These are phyloP conservation scores for Eupithecia dodoneata DNA, from an alignment of 2,888 invertebrate genomes.

Conservation along the genomic window DNA sequence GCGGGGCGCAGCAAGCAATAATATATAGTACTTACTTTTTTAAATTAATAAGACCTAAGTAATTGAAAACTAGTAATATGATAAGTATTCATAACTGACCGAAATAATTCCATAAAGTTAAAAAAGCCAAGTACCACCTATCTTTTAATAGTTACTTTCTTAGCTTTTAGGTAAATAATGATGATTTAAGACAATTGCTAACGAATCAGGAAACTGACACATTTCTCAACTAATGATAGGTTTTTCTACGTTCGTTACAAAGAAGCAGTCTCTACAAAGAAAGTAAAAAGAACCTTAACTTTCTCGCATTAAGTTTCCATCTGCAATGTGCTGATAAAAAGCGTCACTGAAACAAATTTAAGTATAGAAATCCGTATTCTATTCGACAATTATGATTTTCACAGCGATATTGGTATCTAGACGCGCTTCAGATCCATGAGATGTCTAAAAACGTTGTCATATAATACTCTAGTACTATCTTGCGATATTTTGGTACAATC, in stretches of 20 bases:
- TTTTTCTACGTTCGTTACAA: background rate
- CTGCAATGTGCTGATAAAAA: constrained; percentile 27
- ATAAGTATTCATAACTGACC: background rate
- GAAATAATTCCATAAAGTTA: background rate
- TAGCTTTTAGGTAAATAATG: background rate
- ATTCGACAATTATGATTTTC: constrained; percentile 17
- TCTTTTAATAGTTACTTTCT: background rate
- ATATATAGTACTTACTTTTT: no score
- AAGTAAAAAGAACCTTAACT: constrained; percentile 3
- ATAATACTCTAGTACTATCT: no score
- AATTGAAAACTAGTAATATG: background rate
- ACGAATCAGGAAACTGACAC: constrained; percentile 2
- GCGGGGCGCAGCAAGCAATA: no score
- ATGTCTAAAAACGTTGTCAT: no score
- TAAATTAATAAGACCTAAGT: background rate
- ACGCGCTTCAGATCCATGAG: background rate
- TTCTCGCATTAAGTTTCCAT: constrained; percentile 3
- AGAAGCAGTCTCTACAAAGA: background rate
- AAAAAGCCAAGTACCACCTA: background rate
- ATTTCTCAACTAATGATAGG: constrained; percentile 8
- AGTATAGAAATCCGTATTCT: constrained; percentile 27
- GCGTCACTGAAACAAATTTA: constrained; percentile 26
- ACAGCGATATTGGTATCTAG: background rate
- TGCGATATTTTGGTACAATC: no score
- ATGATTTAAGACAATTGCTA: background rate